These are phyloP conservation scores for Tachina grossa DNA, from an alignment of 2,888 invertebrate species.

Conservation along the genomic window DNA sequence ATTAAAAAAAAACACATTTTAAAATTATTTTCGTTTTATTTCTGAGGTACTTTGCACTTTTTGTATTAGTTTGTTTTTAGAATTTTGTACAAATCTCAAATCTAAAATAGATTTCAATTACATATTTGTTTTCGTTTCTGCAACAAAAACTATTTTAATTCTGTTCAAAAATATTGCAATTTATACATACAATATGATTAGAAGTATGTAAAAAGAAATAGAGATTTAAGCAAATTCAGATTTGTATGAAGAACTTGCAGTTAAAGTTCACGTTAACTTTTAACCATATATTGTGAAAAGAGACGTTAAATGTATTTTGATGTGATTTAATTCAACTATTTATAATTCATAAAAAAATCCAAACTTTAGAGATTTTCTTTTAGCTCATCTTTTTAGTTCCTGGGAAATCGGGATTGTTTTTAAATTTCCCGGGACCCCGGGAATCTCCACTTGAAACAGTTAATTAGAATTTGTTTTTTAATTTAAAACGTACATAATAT, in stretches of 20 bases:
- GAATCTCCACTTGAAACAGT: no score
- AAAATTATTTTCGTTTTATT: constrained; percentile 30
- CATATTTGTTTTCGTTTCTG: constrained; percentile 34
- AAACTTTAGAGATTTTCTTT: no score
- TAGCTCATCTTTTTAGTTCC: no score
- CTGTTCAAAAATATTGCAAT: constrained; percentile 10
- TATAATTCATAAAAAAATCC: no score
- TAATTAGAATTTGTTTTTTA: no score
- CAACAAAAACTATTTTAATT: constrained; percentile 20
- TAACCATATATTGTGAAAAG: no score
- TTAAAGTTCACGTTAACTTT: no score
- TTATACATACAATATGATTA: neutral
- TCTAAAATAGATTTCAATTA: constrained; percentile 66
- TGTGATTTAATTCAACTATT: no score
- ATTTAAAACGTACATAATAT: no score
- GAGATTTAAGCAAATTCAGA: constrained; percentile 14
- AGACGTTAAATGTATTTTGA: no score
- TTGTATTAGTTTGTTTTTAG: constrained; percentile 36
- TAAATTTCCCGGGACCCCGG: no score
- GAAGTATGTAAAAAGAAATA: constrained; percentile 3
- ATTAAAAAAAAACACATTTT: constrained; percentile 27
- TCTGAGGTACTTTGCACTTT: constrained; percentile 52
- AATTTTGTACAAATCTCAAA: constrained; percentile 58
- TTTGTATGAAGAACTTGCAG: neutral
- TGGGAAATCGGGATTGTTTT: no score